Evolutionary conservation across 2,888 invertebrate genomes (phyloP).

Genomic region (Ptychoptera contaminata): DNA sequence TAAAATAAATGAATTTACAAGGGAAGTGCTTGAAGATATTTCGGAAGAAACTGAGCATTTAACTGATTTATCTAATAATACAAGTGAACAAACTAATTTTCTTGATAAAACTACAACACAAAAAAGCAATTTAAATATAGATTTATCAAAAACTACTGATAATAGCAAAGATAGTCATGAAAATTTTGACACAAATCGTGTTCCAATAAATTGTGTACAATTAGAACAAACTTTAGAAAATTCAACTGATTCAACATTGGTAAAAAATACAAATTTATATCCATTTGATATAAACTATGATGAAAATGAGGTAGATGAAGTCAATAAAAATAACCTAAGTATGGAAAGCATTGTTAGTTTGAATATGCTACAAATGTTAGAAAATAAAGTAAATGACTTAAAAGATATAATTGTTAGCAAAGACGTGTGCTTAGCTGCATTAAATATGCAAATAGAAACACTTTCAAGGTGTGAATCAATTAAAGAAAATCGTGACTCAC

Average conservation of each 20-base stretch:
- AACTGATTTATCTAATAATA: not conserved
- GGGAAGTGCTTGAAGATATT: conserved; percentile 29
- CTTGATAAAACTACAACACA: not conserved
- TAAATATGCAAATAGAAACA: conserved; percentile 23
- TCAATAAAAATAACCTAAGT: conserved; percentile 9
- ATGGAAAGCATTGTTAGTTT: conserved; percentile 19
- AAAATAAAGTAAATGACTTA: conserved; percentile 24
- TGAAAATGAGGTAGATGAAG: not conserved
- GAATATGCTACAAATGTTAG: conserved; percentile 23
- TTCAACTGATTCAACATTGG: no score
- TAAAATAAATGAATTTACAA: conserved; percentile 23
- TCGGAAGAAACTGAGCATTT: conserved; percentile 28
- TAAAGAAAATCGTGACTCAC: conserved; percentile 14
- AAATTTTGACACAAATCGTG: no score
- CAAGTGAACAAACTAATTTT: not conserved
- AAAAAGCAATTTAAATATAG: not conserved
- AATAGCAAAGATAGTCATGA: no score
- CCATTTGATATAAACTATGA: not conserved
- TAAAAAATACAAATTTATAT: no score
- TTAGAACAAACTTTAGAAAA: no score
- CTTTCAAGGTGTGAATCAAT: conserved; percentile 17
- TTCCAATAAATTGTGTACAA: no score
- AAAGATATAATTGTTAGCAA: conserved; percentile 22
- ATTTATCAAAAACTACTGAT: no score
- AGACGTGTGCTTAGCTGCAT: conserved; percentile 22